These are phyloP conservation scores for Gerris lacustris DNA, from an alignment of 2,888 invertebrate genomes.

Conservation along the genomic window DNA sequence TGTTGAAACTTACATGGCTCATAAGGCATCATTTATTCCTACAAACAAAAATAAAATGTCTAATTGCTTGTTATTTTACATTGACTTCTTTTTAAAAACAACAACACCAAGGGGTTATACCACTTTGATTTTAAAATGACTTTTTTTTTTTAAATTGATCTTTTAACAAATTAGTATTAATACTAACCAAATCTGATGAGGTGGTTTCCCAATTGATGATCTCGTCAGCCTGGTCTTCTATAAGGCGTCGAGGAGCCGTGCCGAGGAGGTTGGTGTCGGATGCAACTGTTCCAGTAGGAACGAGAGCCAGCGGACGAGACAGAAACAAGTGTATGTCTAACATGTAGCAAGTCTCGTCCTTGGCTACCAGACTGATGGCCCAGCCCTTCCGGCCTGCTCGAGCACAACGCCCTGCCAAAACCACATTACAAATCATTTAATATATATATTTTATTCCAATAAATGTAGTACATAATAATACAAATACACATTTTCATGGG, in stretches of 20 bases:
- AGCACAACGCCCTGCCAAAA: slow-evolving; percentile 66
- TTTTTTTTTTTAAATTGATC: background rate
- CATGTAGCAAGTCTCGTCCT: slow-evolving; percentile 84
- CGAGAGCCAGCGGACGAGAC: slow-evolving; percentile 56
- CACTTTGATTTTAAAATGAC: background rate
- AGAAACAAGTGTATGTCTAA: slow-evolving; percentile 92
- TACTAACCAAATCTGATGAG: slow-evolving; percentile 60
- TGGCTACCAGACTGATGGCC: slow-evolving; percentile 78
- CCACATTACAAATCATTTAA: no score
- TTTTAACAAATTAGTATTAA: background rate
- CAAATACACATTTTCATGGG: no score
- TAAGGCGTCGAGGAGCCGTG: slow-evolving; percentile 59
- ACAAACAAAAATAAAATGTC: no score
- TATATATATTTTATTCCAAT: no score
- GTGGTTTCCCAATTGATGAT: slow-evolving; percentile 61
- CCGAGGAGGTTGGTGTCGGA: slow-evolving; percentile 60
- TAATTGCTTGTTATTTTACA: no score
- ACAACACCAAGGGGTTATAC: background rate
- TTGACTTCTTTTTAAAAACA: background rate
- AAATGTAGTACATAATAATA: background rate
- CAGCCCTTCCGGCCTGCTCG: slow-evolving; percentile 84
- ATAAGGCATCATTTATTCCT: no score
- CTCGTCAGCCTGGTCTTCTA: slow-evolving; percentile 67
- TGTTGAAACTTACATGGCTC: no score
- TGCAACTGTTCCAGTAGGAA: slow-evolving; percentile 37